These are phyloP conservation scores for Stigmatopora argus DNA, from an alignment of 2,113 vertebrate species.

Conservation along the genomic window DNA sequence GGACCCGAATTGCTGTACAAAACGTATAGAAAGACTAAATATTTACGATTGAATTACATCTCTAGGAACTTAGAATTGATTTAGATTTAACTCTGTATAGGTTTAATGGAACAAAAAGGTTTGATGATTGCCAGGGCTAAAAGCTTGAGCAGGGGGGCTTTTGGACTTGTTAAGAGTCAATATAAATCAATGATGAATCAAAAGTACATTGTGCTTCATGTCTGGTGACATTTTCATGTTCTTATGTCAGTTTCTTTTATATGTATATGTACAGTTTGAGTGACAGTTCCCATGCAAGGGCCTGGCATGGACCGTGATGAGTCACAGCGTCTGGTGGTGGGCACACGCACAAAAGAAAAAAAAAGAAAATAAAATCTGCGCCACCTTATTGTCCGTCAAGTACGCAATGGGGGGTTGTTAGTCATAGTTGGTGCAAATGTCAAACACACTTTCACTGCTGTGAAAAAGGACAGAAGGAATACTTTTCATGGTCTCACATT, in stretches of 20 bases:
- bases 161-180: conserved; percentile 12
- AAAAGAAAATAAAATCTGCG: conserved; percentile 13
- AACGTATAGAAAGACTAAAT: background rate
- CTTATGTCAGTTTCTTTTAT: background rate
- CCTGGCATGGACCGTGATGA: conserved; percentile 29
- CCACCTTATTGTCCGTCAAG: conserved; percentile 36
- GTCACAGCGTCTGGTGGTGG: conserved; percentile 30
- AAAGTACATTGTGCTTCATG: conserved; percentile 8
- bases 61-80: background rate
- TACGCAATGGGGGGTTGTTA: conserved; percentile 23
- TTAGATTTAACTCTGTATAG: background rate
- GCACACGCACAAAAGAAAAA: background rate
- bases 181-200: conserved; percentile 16
- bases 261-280: background rate
- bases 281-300: background rate
- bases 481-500: background rate
- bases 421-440: conserved; percentile 44
- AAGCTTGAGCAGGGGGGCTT: conserved; percentile 6
- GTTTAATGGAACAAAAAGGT: background rate
- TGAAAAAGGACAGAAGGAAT: conserved; percentile 29
- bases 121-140: background rate
- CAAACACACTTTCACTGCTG: conserved; percentile 24
- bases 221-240: conserved; percentile 17
- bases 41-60: background rate
- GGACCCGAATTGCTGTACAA: background rate